A percentile compares a stretch with the other conserved stretches of the same genome.
Evolutionary conservation across 2,113 vertebrate genomes (phyloP).

Genomic region (Nannospalax galili): DNA sequence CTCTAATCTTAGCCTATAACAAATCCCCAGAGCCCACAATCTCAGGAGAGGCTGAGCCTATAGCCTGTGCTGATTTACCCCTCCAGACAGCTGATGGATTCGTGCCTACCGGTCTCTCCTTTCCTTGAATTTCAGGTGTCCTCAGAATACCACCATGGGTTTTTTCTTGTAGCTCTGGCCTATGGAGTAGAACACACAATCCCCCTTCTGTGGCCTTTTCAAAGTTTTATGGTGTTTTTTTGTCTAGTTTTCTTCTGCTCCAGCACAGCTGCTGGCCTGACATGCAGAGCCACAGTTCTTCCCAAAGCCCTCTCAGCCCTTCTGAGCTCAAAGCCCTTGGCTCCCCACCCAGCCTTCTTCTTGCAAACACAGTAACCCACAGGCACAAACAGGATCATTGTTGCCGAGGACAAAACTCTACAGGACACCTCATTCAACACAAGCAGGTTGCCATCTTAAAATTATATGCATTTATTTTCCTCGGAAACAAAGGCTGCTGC

Average conservation of each 20-base stretch:
- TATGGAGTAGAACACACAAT: fast-evolving
- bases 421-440: background rate
- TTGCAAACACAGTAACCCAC: background rate
- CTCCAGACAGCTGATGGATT: too few relatives aligned
- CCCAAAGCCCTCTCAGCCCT: background rate
- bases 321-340: fast-evolving
- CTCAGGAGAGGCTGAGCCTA: background rate
- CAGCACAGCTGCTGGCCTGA: fast-evolving
- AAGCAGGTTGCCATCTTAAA: background rate
- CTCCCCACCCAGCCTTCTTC: background rate
- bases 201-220: too few relatives aligned
- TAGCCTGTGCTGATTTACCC: background rate
- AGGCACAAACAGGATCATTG: fast-evolving
- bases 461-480: background rate
- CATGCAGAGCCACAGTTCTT: fast-evolving
- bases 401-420: background rate
- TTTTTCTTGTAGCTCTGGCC: fast-evolving
- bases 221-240: too few relatives aligned
- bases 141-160: fast-evolving
- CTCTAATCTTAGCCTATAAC: background rate
- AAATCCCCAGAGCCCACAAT: too few relatives aligned
- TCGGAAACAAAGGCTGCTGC: background rate
- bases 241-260: fast-evolving
- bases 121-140: background rate
- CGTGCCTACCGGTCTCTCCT: background rate